Evolutionary conservation across 1,140 invertebrate species (phyloP), one percentile per base, ranked within the genome.

Genomic region (Periplaneta americana): DNA sequence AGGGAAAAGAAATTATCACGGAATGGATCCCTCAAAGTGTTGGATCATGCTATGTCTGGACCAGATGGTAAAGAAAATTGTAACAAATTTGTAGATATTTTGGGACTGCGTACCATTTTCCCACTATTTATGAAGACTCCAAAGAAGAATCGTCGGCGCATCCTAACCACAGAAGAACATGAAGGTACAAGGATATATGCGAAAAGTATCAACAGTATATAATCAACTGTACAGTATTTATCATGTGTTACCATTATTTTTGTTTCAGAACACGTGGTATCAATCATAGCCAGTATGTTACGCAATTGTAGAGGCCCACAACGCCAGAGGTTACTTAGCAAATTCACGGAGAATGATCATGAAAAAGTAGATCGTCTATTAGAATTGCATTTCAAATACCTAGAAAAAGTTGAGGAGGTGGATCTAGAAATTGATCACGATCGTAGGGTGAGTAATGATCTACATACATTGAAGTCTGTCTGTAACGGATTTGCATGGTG

Each of bases 41-140:
- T 99, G 2, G 96, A 99, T 90, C 97, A 99, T 90, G 97, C 98
- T 22, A 96, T 99, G 91, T 96, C 95, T 66, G 97, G 97, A 8
- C 91, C 93, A 2, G 97, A 99, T 87, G 98, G 97, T 10, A 93
- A 92, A 85, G 97, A 99, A 84, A 98, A 99, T 87, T 99, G 98
- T 87, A 98, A 98, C 86, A 99, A 99, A 88, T 99, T 99, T 89
- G 96, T 99, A 0, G 99, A 99, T 87, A 99, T 99, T 85, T 91
- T 99, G 3, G 99, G 98, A 0, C 91, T 99, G 13, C 90, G 98
- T 36, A 98, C 97, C 2, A 95, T 99, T 79, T 99, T 99, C 89
- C 98, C 98, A 2, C 89, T 99, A 0, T 99, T 99, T 86, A 99
- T 99, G 98, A 98, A 99, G 90, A 99, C 98, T 0, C 98, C 98